These are phyloP conservation scores for Drosophila acutilabella DNA, from an alignment of 2,888 invertebrate genomes.

Conservation along the genomic window DNA sequence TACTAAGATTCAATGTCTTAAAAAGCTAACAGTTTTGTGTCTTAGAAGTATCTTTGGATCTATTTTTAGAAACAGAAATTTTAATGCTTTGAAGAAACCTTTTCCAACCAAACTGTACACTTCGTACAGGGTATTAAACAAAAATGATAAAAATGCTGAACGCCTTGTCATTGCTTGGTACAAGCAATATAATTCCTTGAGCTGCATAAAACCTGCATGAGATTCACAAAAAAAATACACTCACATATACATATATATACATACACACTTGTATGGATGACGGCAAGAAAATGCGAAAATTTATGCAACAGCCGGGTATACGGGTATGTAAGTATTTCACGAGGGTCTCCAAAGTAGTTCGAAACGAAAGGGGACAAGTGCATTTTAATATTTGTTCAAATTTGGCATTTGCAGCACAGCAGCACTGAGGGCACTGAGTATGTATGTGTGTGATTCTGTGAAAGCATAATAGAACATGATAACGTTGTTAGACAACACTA, in stretches of 20 bases:
- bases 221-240: conserved; percentile 46
- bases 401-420: not conserved
- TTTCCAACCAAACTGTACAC: too few relatives aligned
- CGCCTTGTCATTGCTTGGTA: conserved; percentile 57
- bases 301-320: conserved; percentile 76
- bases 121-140: not conserved
- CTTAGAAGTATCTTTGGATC: too few relatives aligned
- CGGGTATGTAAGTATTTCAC: conserved; percentile 24
- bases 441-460: not conserved
- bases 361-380: not conserved
- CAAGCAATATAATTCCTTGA: conserved; percentile 66
- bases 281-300: conserved; percentile 63
- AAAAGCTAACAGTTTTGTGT: too few relatives aligned
- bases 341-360: conserved; percentile 50
- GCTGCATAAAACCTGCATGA: conserved; percentile 71
- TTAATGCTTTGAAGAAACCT: too few relatives aligned
- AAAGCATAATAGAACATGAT: too few relatives aligned
- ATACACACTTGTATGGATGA: conserved; percentile 13
- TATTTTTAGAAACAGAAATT: too few relatives aligned
- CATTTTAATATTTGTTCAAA: not conserved
- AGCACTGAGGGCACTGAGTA: too few relatives aligned
- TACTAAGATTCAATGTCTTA: too few relatives aligned
- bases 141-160: conserved; percentile 29
- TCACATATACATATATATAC: conserved; percentile 23
- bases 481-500: too few relatives aligned